Base-by-base conservation (phyloP, 2,888 invertebrate species). In the Agriotes lineatus region DNA sequence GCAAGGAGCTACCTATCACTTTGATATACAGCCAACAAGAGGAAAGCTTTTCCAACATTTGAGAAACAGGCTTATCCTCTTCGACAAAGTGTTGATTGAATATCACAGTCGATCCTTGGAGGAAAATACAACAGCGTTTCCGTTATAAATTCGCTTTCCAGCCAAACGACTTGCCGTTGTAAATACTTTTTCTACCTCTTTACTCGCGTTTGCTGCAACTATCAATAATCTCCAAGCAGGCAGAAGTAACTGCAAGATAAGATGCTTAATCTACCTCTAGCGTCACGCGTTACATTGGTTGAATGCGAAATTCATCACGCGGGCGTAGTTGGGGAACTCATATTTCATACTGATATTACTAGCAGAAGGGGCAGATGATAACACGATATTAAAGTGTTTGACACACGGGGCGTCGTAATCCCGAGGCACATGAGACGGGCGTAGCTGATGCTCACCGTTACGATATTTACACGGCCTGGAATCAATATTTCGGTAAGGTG, bases 401-500 rank as follows among this genome's bases (percentile, higher is more conserved):
- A 56, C 56, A 67, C 61, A 59, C 50, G 59, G 67, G 56, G 56
- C 45, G 61, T 45, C 56, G 35, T 65, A 57, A 67, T 61, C 62
- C 54, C 37, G 57, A 35, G 44, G 61, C 61, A 67, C 61, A 67
- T 56, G 61, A 67, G 56, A 61, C 67, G 62, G 68, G 68, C 68
- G 68, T 68, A 68, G 68, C 68, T 68, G 63, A 63, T 59, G 63
- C 57, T 68, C 68, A 68, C 68, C 63, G 68, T 68, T 68, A 42
- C 63, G 63, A 68, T 68, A 68, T 63, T 69, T 69, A 69, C 69
- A 65, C 69, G 69, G 42, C 12, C 63, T 48, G 62, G 69, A 72
- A 73, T 73, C 72, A 67, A 73, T 72, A 72, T 70, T 65, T 70
- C 69, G 63, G 72, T 65, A 72, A 73, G 73, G 72, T 72, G 72